Evolutionary conservation across 2,797 vertebrate genomes (phyloP).

Genomic region (Babyrousa celebensis): DNA sequence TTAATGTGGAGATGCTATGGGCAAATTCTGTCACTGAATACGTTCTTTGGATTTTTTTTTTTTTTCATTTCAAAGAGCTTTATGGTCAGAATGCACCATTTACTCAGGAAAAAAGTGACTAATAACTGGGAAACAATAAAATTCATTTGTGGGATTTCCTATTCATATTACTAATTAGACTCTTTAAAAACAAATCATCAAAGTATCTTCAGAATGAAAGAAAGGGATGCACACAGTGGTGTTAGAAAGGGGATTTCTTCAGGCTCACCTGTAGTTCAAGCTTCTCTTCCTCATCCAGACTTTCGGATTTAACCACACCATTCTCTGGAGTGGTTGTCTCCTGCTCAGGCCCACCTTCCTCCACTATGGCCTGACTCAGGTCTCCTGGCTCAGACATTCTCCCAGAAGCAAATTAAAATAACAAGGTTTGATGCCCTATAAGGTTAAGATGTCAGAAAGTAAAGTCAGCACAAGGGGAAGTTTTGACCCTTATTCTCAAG

Average conservation of each 20-base stretch:
- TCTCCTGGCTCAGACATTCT: conserved; percentile 95
- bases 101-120: not conserved
- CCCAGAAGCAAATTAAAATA: conserved; percentile 90
- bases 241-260: not conserved
- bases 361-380: conserved; percentile 90
- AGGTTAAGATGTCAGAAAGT: conserved; percentile 84
- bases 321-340: conserved; percentile 88
- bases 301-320: conserved; percentile 91
- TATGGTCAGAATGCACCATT: not conserved
- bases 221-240: too few species aligned
- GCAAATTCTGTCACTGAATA: conserved; percentile 13
- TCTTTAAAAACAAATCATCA: not conserved
- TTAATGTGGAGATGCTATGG: not conserved
- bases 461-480: conserved; percentile 67
- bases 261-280: conserved; percentile 91
- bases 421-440: conserved; percentile 89
- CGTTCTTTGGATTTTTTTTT: not conserved
- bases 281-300: conserved; percentile 92
- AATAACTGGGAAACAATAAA: not conserved
- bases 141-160: not conserved
- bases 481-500: not conserved
- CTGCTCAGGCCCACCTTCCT: conserved; percentile 89
- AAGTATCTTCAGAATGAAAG: not conserved
- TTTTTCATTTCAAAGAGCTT: not conserved
- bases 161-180: not conserved